Conservation (phyloP, 2,888 invertebrate species). For the Cactoblastis cactorum region DNA sequence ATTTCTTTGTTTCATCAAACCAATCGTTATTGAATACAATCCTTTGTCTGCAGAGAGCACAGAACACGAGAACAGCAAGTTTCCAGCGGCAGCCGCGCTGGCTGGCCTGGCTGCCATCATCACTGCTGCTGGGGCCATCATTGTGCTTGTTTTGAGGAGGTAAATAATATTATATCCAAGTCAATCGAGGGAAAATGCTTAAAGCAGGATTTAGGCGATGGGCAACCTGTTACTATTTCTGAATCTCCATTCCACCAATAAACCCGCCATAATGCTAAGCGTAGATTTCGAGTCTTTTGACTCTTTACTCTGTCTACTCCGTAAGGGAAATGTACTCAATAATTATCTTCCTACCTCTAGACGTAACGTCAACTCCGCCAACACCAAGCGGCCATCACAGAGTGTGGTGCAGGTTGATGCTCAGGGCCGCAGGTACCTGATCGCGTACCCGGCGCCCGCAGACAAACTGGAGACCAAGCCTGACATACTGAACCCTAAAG, state of each 20-base stretch:
- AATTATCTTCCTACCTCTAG: slow-evolving; percentile 33
- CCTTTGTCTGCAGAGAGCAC: slow-evolving; percentile 45
- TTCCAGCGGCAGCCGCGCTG: slow-evolving; percentile 59
- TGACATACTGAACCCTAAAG: slow-evolving; percentile 66
- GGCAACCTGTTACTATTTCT: too few species aligned
- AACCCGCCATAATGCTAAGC: too few species aligned
- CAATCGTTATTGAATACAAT: too few species aligned
- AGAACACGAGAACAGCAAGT: slow-evolving; percentile 46
- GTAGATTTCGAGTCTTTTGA: too few species aligned
- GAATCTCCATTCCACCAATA: too few species aligned
- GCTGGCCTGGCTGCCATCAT: slow-evolving; percentile 57
- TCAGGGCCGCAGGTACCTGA: slow-evolving; percentile 62
- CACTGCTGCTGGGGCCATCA: slow-evolving; percentile 54
- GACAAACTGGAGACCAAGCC: slow-evolving; percentile 68
- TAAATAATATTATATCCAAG: too few species aligned
- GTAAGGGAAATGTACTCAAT: too few species aligned
- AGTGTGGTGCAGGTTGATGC: slow-evolving; percentile 73
- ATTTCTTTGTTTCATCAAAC: too few species aligned
- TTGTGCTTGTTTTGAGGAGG: slow-evolving; percentile 46
- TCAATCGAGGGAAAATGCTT: too few species aligned
- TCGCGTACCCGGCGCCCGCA: slow-evolving; percentile 58
- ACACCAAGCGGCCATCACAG: slow-evolving; percentile 62
- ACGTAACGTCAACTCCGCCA: slow-evolving; percentile 47
- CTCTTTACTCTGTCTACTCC: too few species aligned
- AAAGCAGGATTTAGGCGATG: too few species aligned